Percentiles rank a stretch among this genome's conserved stretches.
Evolutionary conservation across 2,797 vertebrate genomes (phyloP).

Genomic region (Ispidina lecontei): DNA sequence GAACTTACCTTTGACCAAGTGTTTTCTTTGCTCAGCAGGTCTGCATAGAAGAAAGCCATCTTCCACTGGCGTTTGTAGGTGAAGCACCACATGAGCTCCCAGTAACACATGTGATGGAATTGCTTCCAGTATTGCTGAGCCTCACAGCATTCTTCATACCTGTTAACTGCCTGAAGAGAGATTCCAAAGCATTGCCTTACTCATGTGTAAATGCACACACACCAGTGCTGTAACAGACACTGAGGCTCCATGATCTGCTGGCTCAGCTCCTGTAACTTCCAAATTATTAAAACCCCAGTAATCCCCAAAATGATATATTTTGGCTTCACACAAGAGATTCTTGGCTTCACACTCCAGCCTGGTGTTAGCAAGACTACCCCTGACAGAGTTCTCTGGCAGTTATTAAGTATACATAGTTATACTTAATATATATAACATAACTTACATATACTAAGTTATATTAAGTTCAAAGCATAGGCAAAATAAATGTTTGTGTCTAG

Average conservation of each 20-base stretch:
- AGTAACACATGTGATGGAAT: conserved; percentile 99
- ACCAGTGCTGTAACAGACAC: not conserved
- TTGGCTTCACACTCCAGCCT: not conserved
- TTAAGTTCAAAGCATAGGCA: not conserved
- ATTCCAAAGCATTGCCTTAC: not conserved
- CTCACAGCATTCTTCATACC: conserved; percentile 95
- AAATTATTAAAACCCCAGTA: not conserved
- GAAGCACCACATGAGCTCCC: conserved; percentile 99
- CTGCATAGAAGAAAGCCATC: conserved; percentile 98
- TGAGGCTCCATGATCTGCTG: not conserved
- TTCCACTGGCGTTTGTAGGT: conserved; percentile 97
- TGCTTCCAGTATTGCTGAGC: conserved; percentile 97
- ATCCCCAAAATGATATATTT: not conserved
- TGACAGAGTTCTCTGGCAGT: not conserved
- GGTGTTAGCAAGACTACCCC: not conserved
- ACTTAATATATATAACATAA: too few relatives aligned
- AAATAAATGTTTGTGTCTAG: not conserved
- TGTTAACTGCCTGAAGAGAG: conserved; percentile 84
- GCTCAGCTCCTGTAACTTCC: not conserved
- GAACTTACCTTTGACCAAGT: conserved; percentile 93
- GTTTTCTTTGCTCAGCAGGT: conserved; percentile 96
- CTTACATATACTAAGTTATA: not conserved
- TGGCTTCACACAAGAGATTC: not conserved
- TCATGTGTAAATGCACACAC: not conserved
- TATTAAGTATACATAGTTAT: too few relatives aligned